A percentile compares a stretch with the other conserved stretches of the same genome.
Evolutionary conservation across 2,797 vertebrate species (phyloP).

Genomic region (Netta rufina): DNA sequence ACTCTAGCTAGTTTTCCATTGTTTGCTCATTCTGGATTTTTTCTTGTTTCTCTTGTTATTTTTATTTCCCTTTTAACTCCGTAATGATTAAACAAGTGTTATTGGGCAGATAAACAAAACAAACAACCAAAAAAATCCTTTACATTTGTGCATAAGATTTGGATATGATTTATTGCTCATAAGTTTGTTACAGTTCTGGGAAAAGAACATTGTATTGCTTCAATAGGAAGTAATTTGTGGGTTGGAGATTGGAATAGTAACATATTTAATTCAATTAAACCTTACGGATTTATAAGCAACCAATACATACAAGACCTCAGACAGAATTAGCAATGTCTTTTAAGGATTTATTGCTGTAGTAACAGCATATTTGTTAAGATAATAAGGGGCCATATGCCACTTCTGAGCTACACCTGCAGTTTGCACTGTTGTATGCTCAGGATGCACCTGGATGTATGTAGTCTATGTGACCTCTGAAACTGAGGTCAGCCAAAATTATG

Average conservation of each 20-base stretch:
- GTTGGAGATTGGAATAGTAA: not conserved
- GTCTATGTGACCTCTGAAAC: not conserved
- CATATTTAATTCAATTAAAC: not conserved
- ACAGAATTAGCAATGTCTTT: not conserved
- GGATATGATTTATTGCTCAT: not conserved
- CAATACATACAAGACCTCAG: not conserved
- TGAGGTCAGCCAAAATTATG: not conserved
- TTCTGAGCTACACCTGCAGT: not conserved
- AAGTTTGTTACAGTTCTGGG: not conserved
- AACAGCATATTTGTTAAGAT: not conserved
- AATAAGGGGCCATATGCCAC: not conserved
- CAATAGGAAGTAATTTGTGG: not conserved
- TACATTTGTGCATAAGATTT: not conserved
- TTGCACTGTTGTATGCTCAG: not conserved
- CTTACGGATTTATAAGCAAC: not conserved
- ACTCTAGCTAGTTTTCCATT: not conserved
- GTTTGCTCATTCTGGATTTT: not conserved
- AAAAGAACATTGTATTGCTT: not conserved
- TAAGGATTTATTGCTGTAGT: slow-evolving; percentile 6
- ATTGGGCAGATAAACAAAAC: not conserved
- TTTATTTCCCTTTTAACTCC: not conserved
- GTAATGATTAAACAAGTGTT: not conserved
- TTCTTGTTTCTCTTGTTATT: not conserved
- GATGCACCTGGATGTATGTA: not conserved
- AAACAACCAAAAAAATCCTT: not conserved